phyloP scores from a whole-genome alignment of 2,888 invertebrate genomes.

The Candidula unifasciata region DNA sequence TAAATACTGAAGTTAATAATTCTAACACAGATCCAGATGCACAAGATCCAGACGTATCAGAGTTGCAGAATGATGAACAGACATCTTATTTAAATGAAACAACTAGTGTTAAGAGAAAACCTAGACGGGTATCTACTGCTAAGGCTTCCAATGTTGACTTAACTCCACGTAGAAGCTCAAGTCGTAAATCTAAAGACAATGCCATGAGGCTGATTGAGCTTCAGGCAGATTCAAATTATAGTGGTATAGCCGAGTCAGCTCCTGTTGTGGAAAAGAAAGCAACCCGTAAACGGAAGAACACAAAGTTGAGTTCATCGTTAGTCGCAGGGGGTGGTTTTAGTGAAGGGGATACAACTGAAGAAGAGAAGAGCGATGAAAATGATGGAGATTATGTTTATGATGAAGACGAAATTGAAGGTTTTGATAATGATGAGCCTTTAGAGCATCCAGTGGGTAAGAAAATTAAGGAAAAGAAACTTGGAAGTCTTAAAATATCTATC shows the following conservation, averaged over 20 bases:
- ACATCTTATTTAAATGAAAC: background rate
- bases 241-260: constrained; percentile 16
- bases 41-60: background rate
- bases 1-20: constrained; percentile 1
- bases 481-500: constrained; percentile 47
- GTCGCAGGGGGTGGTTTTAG: background rate
- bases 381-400: constrained; percentile 47
- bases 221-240: constrained; percentile 46
- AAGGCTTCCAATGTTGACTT: background rate
- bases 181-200: constrained; percentile 49
- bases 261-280: constrained; percentile 10
- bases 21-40: background rate
- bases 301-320: background rate
- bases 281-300: background rate
- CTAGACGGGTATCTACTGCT: constrained; percentile 10
- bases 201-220: constrained; percentile 51
- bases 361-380: constrained; percentile 25
- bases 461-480: constrained; percentile 32
- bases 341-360: constrained; percentile 37
- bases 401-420: constrained; percentile 39
- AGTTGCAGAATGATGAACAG: constrained; percentile 4
- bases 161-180: constrained; percentile 44
- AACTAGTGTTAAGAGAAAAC: background rate
- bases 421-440: constrained; percentile 32
- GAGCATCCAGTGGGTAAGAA: constrained; percentile 25